Percentiles rank a stretch among this genome's conserved stretches.
These are phyloP conservation scores for Lates calcarifer DNA, from an alignment of 2,113 vertebrate genomes.

Conservation along the genomic window DNA sequence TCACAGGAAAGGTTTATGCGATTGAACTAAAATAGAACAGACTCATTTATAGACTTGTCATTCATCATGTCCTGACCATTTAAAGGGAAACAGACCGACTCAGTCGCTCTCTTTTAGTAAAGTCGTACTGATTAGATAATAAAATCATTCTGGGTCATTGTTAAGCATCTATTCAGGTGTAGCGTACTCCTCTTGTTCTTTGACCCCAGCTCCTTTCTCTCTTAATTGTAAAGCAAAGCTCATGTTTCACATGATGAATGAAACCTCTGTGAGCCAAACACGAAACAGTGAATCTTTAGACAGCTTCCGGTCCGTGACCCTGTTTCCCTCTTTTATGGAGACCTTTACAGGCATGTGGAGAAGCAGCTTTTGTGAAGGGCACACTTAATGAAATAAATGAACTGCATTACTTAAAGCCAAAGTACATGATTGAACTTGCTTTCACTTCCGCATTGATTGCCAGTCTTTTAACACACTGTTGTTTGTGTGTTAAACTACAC, in stretches of 20 bases:
- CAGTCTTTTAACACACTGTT: neutral
- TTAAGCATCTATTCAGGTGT: neutral
- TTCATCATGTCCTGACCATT: constrained; percentile 32
- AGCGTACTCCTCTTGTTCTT: neutral
- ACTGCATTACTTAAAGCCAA: neutral
- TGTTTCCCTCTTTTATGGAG: neutral
- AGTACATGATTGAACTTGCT: neutral
- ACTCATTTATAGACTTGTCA: constrained; percentile 52
- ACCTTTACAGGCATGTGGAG: neutral
- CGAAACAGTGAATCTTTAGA: neutral
- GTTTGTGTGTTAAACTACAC: neutral
- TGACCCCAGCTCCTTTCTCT: constrained; percentile 1
- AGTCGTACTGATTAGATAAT: neutral
- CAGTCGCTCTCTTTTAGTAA: constrained; percentile 14
- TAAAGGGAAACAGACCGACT: constrained; percentile 37
- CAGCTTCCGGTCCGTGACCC: neutral
- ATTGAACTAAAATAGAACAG: constrained; percentile 66
- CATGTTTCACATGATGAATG: constrained; percentile 16
- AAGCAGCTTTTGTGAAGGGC: constrained; percentile 11
- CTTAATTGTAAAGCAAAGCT: constrained; percentile 14
- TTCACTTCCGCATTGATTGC: neutral
- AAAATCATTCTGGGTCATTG: constrained; percentile 6
- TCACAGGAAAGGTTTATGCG: constrained; percentile 60
- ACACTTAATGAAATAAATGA: neutral
- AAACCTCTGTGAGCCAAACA: constrained; percentile 11